These are phyloP conservation scores for Etia nguti DNA, from an alignment of 2,113 vertebrate species.

Conservation along the genomic window DNA sequence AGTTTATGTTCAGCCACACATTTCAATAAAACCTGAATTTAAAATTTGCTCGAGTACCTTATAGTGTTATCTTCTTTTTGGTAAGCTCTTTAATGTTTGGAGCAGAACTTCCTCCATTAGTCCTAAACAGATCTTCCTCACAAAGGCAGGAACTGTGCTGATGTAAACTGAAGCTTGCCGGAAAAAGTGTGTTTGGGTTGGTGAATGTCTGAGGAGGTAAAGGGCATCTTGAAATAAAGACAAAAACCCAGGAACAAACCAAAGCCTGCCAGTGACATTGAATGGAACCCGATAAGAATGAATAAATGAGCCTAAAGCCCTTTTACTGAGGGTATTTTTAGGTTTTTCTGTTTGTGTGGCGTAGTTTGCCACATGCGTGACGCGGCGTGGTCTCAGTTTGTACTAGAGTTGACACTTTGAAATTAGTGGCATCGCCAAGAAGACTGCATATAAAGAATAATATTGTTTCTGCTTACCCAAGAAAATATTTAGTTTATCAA, in stretches of 20 bases:
- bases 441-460: background rate
- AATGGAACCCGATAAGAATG: conserved; percentile 21
- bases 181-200: conserved; percentile 52
- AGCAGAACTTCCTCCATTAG: conserved; percentile 33
- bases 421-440: background rate
- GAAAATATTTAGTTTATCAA: background rate
- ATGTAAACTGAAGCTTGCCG: conserved; percentile 36
- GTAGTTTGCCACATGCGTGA: background rate
- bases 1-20: background rate
- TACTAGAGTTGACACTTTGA: background rate
- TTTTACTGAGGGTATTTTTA: conserved; percentile 9
- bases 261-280: background rate
- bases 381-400: background rate
- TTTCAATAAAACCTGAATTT: background rate
- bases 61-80: background rate
- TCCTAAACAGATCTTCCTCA: conserved; percentile 30
- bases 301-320: background rate
- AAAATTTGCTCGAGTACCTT: background rate
- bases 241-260: conserved; percentile 23
- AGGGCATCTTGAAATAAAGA: conserved; percentile 45
- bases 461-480: background rate
- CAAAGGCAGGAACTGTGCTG: conserved; percentile 61
- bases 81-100: conserved; percentile 27
- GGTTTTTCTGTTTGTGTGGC: background rate
- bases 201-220: conserved; percentile 40